A percentile compares a stretch with the other conserved stretches of the same genome.
Conservation (phyloP, 1,140 invertebrate species). For the Drosophila aff. region DNA sequence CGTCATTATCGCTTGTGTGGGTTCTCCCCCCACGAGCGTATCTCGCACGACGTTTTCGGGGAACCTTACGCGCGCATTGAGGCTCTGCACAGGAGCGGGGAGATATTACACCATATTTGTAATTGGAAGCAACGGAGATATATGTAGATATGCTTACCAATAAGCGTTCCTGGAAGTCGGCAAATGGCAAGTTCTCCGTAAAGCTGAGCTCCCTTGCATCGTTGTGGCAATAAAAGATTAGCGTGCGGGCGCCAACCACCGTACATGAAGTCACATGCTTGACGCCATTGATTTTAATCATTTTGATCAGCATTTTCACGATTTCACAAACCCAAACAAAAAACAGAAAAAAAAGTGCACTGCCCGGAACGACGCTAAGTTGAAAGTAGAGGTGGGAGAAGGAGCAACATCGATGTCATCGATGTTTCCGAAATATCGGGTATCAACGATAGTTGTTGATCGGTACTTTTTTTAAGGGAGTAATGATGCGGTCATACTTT, state of each 20-base stretch:
- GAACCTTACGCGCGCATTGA: conserved; percentile 66
- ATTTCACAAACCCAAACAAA: neutral
- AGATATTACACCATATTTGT: neutral
- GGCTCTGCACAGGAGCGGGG: conserved; percentile 11
- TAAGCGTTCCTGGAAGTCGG: conserved; percentile 23
- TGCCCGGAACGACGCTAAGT: neutral
- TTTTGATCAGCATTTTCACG: conserved; percentile 36
- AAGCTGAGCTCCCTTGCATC: no score
- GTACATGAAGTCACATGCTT: neutral
- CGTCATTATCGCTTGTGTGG: neutral
- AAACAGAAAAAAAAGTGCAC: neutral
- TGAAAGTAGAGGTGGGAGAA: no score
- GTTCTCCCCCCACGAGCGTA: conserved; percentile 9
- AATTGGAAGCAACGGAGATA: neutral
- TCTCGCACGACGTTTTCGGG: conserved; percentile 32
- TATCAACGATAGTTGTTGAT: no score
- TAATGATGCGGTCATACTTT: no score
- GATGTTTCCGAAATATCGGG: no score
- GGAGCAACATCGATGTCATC: no score
- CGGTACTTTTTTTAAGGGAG: no score
- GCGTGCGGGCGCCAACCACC: no score
- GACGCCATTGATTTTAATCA: neutral
- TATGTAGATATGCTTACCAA: conserved; percentile 15
- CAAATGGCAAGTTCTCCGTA: conserved; percentile 2
- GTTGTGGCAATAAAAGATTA: conserved; percentile 30